These are phyloP conservation scores for Tichodroma muraria DNA, from an alignment of 2,113 vertebrate species.

Conservation along the genomic window DNA sequence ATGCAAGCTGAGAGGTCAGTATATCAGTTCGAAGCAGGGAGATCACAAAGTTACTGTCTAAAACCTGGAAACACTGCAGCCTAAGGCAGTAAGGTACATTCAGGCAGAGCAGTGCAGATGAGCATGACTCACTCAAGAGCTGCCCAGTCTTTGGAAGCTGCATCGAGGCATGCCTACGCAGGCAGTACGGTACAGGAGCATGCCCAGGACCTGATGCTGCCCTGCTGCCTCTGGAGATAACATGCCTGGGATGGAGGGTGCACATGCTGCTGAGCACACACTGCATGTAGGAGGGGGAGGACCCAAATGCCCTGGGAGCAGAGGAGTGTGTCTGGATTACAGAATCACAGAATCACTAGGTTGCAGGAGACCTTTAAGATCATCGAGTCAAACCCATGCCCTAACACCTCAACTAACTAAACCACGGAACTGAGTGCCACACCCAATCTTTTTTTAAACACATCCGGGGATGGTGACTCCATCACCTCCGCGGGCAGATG, in stretches of 20 bases:
- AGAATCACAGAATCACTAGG: not conserved
- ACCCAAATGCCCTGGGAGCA: not conserved
- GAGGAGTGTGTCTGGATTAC: not conserved
- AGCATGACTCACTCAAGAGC: not conserved
- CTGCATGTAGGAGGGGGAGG: not conserved
- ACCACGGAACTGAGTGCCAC: not conserved
- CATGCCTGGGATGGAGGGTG: not conserved
- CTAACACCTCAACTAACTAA: not conserved
- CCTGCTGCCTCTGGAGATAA: not conserved
- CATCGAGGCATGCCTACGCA: fast-evolving
- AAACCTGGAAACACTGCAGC: not conserved
- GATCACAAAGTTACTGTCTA: not conserved
- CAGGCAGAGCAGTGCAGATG: not conserved
- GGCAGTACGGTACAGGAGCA: not conserved
- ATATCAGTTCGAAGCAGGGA: not conserved
- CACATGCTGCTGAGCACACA: not conserved
- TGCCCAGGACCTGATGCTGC: not conserved
- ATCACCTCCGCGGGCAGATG: not conserved
- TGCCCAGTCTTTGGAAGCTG: not conserved
- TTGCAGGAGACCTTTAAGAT: not conserved
- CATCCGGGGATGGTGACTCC: not conserved
- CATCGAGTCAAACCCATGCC: not conserved
- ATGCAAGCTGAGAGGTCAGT: not conserved
- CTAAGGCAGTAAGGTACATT: not conserved
- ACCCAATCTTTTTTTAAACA: not conserved